Evolutionary conservation across 2,888 invertebrate species (phyloP), one percentile per base, ranked within the genome.

Genomic region (Pterobdella sp.): DNA sequence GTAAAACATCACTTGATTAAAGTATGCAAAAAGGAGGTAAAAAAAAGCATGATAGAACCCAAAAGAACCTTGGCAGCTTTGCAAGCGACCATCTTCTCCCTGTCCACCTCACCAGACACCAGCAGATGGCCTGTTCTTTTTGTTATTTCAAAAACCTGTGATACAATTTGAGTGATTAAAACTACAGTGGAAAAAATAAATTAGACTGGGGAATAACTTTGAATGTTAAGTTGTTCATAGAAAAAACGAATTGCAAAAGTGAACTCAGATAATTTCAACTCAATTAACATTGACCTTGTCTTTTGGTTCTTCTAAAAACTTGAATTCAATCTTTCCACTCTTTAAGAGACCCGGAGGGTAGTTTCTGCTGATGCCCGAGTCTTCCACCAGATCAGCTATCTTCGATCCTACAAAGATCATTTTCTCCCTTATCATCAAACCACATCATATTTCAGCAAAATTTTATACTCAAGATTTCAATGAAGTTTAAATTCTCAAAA

Each of bases 131-230:
- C 71, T 1, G 63, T 71, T 26, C 32, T 71, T 0, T n/a, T 34
- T 2, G 34, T 56, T n/a, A 71, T 34, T 34, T 56, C 60, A 29
- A 71, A 71, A n/a, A 56, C 60, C 60, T 56, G 60, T 42, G 10
- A 42, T 14, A 42, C 10, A 42, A 42, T 14, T 14, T 42, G 7
- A 22, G 49, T 42, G 49, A 42, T 14, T 14, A 42, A 42, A 42
- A 22, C 22, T 7, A 42, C 7, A 14, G 49, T 22, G 7, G 49
- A 22, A 42, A 22, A 42, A 22, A 42, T 7, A 42, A 22, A 22
- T 14, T 14, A 42, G 22, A 42, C 7, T 14, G 49, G 49, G 22
- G 49, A 22, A 14, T 42, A 22, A 22, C 49, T 14, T 42, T 14
- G 49, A 42, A 7, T 42, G 7, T 22, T 14, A 42, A 14, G 49